phyloP scores from a whole-genome alignment of 2,113 vertebrate genomes.

The Phalacrocorax carbo region DNA sequence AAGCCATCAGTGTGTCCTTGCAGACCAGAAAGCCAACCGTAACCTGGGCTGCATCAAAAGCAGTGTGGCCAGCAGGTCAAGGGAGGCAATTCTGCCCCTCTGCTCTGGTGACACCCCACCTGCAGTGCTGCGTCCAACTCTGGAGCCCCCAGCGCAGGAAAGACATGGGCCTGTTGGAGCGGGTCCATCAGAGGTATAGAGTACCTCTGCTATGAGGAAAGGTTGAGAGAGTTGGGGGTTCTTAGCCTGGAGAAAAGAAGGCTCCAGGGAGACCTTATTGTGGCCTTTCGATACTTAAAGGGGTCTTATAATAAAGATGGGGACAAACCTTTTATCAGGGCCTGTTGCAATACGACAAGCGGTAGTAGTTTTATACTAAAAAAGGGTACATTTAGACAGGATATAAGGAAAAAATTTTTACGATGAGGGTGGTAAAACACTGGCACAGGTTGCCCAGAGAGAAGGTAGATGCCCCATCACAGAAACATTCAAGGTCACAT shows the following conservation, averaged over 20 bases:
- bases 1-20: too few species aligned
- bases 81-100: not conserved
- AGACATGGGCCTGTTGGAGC: not conserved
- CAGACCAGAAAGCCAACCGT: too few species aligned
- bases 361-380: not conserved
- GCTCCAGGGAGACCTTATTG: not conserved
- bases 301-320: too few species aligned
- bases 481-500: not conserved
- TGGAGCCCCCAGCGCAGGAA: not conserved
- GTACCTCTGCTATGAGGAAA: not conserved
- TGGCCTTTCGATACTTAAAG: not conserved
- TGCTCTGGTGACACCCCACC: not conserved
- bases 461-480: not conserved
- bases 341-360: not conserved
- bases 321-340: not conserved
- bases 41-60: too few species aligned
- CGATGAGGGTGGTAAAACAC: not conserved
- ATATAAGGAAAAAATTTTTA: not conserved
- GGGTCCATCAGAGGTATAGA: not conserved
- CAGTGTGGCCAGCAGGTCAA: too few species aligned
- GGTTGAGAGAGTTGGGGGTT: not conserved
- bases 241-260: not conserved
- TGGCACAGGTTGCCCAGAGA: not conserved
- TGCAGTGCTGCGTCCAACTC: not conserved
- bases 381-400: not conserved